phyloP scores from a whole-genome alignment of 2,113 vertebrate species.

The Mellivora capensis region DNA sequence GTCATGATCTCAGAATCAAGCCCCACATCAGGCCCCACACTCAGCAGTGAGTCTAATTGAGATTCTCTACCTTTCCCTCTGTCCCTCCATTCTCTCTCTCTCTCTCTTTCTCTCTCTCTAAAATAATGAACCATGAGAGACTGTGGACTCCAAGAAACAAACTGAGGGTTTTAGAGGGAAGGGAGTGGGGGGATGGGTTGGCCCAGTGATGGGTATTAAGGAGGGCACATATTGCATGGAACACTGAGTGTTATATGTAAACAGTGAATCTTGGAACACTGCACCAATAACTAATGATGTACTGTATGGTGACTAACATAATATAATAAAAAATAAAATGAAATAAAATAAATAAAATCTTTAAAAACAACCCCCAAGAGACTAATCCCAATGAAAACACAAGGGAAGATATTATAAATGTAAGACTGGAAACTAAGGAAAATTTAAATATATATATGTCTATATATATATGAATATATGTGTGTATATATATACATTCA shows the following conservation, averaged over 20 bases:
- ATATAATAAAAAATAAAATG: too few relatives aligned
- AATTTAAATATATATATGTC: too few relatives aligned
- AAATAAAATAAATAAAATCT: not conserved
- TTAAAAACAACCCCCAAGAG: not conserved
- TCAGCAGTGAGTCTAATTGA: not conserved
- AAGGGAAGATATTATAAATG: not conserved
- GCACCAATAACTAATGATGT: too few relatives aligned
- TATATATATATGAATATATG: too few relatives aligned
- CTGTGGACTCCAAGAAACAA: too few relatives aligned
- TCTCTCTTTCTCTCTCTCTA: not conserved
- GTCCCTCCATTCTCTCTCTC: not conserved
- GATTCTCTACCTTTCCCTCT: not conserved
- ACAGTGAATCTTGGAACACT: too few relatives aligned
- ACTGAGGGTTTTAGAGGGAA: too few relatives aligned
- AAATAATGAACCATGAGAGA: not conserved
- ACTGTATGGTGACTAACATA: too few relatives aligned
- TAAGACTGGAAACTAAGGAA: not conserved
- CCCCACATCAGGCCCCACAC: not conserved
- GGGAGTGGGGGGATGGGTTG: too few relatives aligned
- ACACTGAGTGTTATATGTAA: too few relatives aligned
- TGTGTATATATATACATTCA: not conserved
- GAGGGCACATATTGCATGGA: too few relatives aligned
- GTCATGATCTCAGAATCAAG: not conserved
- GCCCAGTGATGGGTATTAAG: too few relatives aligned
- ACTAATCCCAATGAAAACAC: not conserved